Base-by-base conservation (phyloP, 2,888 invertebrate genomes). In the Andricus curvator region DNA sequence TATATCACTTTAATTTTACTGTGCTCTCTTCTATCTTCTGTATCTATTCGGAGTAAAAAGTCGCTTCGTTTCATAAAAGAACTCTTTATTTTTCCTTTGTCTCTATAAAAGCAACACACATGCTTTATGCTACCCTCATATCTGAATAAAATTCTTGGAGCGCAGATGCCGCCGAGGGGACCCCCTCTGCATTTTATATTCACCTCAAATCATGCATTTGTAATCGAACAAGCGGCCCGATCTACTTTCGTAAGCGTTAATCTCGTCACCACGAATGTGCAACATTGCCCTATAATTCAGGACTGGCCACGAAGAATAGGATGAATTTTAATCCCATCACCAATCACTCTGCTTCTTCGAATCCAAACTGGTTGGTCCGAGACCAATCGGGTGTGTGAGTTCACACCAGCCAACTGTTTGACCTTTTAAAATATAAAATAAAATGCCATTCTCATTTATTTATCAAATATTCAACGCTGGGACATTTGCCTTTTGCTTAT, bases 161-260 rank as follows among this genome's bases (percentile, higher is more conserved):
- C 86, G 82, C 88, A 86, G 88, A 89, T 88, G 88, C 87, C 88
- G 78, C 80, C 84, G 85, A 84, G 81, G 81, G 82, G 82, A 83
- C 80, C 77, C 76, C 81, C 84, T 66, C 84, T 77, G 83, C 87
- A 88, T 89, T 91, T 90, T 89, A 90, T 88, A 90, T 90, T 90
- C 90, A 89, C 88, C 89, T 89, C 89, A 87, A 88, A 90, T 89
- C 89, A 88, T 90, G 88, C 89, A 91, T 91, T 90, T 90, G 90
- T 91, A 90, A 91, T 90, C 88, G 87, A 81, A 84, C 84, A 86
- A 88, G 85, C 89, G 86, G 87, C 86, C 84, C 86, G 85, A 89
- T 88, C 90, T 85, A 88, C 88, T 89, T 89, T 87, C 86, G 83
- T 84, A 85, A 85, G 86, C 89, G 88, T 88, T 89, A 89, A 90